Conservation (phyloP, 2,888 invertebrate species). For the Tryphoninae sp. region DNA sequence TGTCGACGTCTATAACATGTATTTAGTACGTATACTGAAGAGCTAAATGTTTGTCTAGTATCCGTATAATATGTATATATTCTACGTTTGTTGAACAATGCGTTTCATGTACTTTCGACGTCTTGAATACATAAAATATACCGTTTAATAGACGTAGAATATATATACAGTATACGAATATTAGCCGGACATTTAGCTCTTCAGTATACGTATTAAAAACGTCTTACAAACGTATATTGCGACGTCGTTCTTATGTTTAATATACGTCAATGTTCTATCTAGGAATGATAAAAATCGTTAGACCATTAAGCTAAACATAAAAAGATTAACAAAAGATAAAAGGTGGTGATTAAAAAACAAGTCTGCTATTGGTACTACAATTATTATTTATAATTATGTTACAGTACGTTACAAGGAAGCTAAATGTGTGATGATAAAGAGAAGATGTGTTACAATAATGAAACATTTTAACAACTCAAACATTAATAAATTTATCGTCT, state of each 20-base stretch:
- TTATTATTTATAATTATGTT: too few species aligned
- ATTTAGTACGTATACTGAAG: slow-evolving; percentile 39
- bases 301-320: too few species aligned
- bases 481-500: too few species aligned
- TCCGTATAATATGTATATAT: slow-evolving; percentile 43
- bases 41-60: slow-evolving; percentile 37
- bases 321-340: too few species aligned
- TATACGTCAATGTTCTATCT: too few species aligned
- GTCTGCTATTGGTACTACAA: too few species aligned
- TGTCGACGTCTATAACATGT: slow-evolving; percentile 30
- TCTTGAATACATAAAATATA: slow-evolving; percentile 18
- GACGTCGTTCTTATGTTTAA: background rate
- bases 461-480: too few species aligned
- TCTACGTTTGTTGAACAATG: slow-evolving; percentile 37
- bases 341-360: too few species aligned
- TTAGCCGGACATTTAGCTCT: slow-evolving; percentile 39
- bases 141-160: slow-evolving; percentile 22
- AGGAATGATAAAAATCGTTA: too few species aligned
- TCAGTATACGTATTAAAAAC: slow-evolving; percentile 19
- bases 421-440: too few species aligned
- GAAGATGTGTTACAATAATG: too few species aligned
- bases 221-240: slow-evolving; percentile 37
- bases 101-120: slow-evolving; percentile 27
- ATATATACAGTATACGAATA: slow-evolving; percentile 41
- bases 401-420: too few species aligned